Evolutionary conservation across 2,888 invertebrate genomes (phyloP).

Genomic region (Drosophila borborema): DNA sequence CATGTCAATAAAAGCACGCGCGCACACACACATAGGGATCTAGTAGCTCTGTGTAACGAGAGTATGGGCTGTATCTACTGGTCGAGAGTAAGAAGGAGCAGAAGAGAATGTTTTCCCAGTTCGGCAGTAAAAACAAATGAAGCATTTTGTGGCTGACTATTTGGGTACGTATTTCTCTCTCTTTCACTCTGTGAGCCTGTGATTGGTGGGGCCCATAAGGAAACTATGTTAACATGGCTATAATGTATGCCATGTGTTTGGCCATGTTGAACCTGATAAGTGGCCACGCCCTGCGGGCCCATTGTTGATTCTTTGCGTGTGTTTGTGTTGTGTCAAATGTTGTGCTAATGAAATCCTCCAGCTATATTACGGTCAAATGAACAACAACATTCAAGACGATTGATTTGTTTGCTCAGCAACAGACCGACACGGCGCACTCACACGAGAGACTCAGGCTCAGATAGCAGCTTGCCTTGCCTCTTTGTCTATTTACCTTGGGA

Average conservation of each 20-base stretch:
- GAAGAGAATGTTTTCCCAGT: conserved; percentile 41
- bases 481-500: conserved; percentile 57
- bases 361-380: conserved; percentile 71
- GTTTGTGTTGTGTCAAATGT: conserved; percentile 75
- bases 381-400: conserved; percentile 67
- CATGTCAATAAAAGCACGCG: conserved; percentile 59
- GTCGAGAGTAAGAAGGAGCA: not conserved
- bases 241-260: conserved; percentile 59
- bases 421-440: conserved; percentile 6
- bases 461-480: conserved; percentile 3
- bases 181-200: not conserved
- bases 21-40: conserved; percentile 8
- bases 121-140: conserved; percentile 77
- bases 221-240: conserved; percentile 73
- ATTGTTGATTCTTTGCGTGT: conserved; percentile 58
- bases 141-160: conserved; percentile 63
- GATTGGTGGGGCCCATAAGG: conserved; percentile 40
- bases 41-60: not conserved
- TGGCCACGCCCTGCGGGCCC: conserved; percentile 71
- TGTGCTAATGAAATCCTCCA: conserved; percentile 80
- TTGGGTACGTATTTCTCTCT: conserved; percentile 28
- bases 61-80: conserved; percentile 6
- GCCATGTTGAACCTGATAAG: conserved; percentile 68
- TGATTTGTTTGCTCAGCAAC: conserved; percentile 62
- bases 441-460: not conserved